Evolutionary conservation across 2,113 vertebrate species (phyloP).

Genomic region (Emydocephalus ijimae): DNA sequence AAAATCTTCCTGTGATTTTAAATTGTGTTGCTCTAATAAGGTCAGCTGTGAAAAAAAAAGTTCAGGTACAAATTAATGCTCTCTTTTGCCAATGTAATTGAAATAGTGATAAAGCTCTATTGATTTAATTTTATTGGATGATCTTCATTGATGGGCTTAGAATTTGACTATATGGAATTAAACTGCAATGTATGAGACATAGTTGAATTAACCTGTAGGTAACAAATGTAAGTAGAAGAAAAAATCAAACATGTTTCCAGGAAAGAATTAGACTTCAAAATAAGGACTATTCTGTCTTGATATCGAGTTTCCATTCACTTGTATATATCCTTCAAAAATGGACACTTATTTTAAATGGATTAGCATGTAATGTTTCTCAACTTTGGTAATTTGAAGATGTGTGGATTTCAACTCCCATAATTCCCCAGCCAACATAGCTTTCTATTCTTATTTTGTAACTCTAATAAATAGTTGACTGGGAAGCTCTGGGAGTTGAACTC

Average conservation of each 20-base stretch:
- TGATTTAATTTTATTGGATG: slow-evolving; percentile 62
- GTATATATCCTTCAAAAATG: slow-evolving; percentile 3
- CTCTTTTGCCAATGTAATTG: slow-evolving; percentile 44
- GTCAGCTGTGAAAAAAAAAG: slow-evolving; percentile 3
- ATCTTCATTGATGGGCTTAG: slow-evolving; percentile 64
- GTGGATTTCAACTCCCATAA: neutral
- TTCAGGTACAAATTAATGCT: slow-evolving; percentile 29
- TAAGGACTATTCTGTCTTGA: neutral
- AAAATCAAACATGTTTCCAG: slow-evolving; percentile 30
- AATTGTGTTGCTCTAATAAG: neutral
- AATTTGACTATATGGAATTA: slow-evolving; percentile 63
- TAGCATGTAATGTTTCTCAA: neutral
- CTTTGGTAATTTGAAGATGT: neutral
- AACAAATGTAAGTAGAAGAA: slow-evolving; percentile 54
- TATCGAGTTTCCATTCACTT: neutral
- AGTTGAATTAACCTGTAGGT: slow-evolving; percentile 57
- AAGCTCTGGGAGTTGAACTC: neutral
- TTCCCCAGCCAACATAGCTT: neutral
- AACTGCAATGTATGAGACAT: slow-evolving; percentile 61
- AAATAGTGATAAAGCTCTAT: slow-evolving; percentile 58
- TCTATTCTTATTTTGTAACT: neutral
- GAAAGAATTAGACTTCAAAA: slow-evolving; percentile 40
- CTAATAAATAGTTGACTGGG: neutral
- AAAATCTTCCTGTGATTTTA: neutral
- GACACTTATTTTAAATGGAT: neutral